Conservation (phyloP, 2,888 invertebrate species). For the Dryomyza anilis region DNA sequence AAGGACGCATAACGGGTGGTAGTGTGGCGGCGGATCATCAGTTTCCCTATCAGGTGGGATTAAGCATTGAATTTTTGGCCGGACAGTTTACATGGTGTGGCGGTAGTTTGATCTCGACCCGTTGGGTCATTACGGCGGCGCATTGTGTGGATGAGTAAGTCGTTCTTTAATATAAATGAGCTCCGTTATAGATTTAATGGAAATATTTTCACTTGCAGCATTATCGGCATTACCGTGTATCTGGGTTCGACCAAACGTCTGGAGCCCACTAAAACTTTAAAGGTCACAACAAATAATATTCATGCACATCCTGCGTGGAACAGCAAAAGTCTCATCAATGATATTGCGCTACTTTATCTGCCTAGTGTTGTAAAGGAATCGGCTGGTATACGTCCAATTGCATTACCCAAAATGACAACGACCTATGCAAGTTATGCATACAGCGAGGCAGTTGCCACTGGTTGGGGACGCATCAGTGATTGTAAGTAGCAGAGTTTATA, state of each 20-base stretch:
- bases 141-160: conserved; percentile 49
- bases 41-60: conserved; percentile 42
- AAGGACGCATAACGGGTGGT: conserved; percentile 40
- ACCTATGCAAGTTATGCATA: conserved; percentile 39
- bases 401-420: conserved; percentile 40
- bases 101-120: conserved; percentile 50
- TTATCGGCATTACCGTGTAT: neutral
- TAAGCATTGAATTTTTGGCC: conserved; percentile 35
- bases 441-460: conserved; percentile 45
- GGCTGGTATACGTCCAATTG: conserved; percentile 45
- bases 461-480: conserved; percentile 53
- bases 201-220: neutral
- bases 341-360: conserved; percentile 9
- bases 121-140: conserved; percentile 54
- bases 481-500: conserved; percentile 38
- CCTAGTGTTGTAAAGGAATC: neutral
- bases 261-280: neutral
- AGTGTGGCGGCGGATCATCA: conserved; percentile 33
- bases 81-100: conserved; percentile 49
- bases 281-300: neutral
- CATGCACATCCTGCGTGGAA: neutral
- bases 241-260: neutral
- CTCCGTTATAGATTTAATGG: neutral
- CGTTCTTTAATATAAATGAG: neutral
- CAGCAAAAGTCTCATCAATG: neutral